Conservation (phyloP, 1,140 invertebrate genomes). For the Metaphire vulgaris region DNA sequence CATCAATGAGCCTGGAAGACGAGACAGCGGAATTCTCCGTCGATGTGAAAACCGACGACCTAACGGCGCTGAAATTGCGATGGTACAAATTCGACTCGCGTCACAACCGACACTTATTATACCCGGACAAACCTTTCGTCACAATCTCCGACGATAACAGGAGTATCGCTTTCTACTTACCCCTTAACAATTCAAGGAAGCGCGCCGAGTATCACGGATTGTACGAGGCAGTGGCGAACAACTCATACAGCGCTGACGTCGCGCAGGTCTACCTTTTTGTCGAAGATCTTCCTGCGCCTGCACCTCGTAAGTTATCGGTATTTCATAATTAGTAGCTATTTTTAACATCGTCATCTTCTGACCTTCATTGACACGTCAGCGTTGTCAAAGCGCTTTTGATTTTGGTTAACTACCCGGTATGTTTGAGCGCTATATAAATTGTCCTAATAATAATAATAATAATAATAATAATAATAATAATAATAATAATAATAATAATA, state of each 20-base stretch:
- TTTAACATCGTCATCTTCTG: too few species aligned
- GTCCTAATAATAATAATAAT: too few species aligned
- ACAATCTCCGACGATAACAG: not conserved
- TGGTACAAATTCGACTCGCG: slow-evolving; percentile 1
- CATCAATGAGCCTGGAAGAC: not conserved
- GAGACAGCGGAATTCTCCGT: slow-evolving; percentile 6
- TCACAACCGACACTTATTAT: not conserved
- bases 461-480: too few species aligned
- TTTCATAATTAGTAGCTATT: too few species aligned
- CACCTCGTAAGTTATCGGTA: not conserved
- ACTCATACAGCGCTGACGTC: not conserved
- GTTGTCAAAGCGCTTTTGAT: too few species aligned
- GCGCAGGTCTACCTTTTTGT: not conserved
- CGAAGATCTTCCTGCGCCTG: not conserved
- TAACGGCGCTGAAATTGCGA: slow-evolving; percentile 4
- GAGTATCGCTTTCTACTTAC: not conserved
- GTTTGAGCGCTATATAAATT: too few species aligned
- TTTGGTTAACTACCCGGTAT: too few species aligned
- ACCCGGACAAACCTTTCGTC: not conserved
- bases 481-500: too few species aligned
- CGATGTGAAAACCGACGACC: slow-evolving; percentile 24
- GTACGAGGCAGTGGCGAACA: not conserved
- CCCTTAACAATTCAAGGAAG: not conserved
- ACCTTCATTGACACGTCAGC: too few species aligned
- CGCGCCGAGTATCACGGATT: not conserved